These are phyloP conservation scores for Diachasma alloeum DNA, from an alignment of 1,140 invertebrate species.

Conservation along the genomic window DNA sequence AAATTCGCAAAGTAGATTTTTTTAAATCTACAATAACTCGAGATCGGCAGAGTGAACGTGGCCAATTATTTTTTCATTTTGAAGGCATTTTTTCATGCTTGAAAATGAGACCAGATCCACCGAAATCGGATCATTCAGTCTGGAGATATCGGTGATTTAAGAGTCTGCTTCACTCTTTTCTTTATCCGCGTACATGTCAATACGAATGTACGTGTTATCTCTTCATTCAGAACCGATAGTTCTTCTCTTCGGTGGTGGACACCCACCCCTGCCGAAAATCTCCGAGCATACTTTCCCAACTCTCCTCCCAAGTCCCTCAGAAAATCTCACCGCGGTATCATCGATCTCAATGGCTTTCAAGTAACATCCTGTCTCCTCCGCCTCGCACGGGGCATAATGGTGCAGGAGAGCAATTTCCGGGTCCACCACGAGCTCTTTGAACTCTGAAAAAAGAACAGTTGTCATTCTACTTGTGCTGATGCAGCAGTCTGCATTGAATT, in stretches of 20 bases:
- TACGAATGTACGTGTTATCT: too few relatives aligned
- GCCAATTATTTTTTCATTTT: too few relatives aligned
- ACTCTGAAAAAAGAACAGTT: constrained; percentile 10
- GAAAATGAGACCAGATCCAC: too few relatives aligned
- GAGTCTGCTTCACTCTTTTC: too few relatives aligned
- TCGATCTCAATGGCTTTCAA: constrained; percentile 59
- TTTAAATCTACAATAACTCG: too few relatives aligned
- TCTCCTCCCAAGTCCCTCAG: constrained; percentile 51
- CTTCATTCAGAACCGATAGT: background rate
- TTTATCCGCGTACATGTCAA: too few relatives aligned
- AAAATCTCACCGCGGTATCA: constrained; percentile 55
- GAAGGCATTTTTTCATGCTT: too few relatives aligned
- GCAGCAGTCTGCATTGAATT: background rate
- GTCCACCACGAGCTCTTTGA: constrained; percentile 25
- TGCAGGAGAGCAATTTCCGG: constrained; percentile 36
- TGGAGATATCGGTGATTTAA: too few relatives aligned
- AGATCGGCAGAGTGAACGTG: too few relatives aligned
- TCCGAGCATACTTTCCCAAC: constrained; percentile 54
- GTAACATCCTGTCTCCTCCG: constrained; percentile 67
- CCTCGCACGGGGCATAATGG: constrained; percentile 55
- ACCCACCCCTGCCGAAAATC: constrained; percentile 45
- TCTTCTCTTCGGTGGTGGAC: constrained; percentile 19
- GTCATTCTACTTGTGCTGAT: background rate
- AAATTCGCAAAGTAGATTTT: too few relatives aligned
- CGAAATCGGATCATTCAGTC: too few relatives aligned